Conservation (phyloP, 2,888 invertebrate species). For the Lordiphosa fenestrarum region DNA sequence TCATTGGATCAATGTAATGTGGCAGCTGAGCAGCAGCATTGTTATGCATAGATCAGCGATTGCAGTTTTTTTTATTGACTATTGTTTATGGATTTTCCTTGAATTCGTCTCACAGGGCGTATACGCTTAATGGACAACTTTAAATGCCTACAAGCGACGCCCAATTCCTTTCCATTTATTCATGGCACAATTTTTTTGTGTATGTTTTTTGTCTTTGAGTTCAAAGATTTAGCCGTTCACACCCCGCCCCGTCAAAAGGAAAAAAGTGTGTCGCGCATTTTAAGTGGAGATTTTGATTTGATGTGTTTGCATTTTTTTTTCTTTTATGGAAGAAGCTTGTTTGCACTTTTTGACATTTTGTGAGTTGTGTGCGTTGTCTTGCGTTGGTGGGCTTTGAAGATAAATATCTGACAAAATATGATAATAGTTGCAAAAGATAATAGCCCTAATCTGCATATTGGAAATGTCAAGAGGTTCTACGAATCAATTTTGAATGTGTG, state of each 20-base stretch:
- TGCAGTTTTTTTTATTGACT: conserved; percentile 45
- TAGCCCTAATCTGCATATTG: background rate
- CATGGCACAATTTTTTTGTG: conserved; percentile 25
- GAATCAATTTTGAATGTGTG: background rate
- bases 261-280: conserved; percentile 62
- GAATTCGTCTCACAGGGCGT: conserved; percentile 40
- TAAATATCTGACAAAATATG: conserved; percentile 51
- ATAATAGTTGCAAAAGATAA: conserved; percentile 28
- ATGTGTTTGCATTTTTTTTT: conserved; percentile 20
- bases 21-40: conserved; percentile 11
- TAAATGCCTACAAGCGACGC: conserved; percentile 39
- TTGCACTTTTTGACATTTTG: conserved; percentile 58
- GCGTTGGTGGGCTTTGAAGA: conserved; percentile 9
- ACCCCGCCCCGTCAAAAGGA: conserved; percentile 27
- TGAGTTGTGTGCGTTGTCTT: conserved; percentile 20
- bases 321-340: conserved; percentile 20
- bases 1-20: no score
- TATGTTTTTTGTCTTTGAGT: conserved; percentile 23
- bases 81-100: conserved; percentile 31
- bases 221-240: conserved; percentile 58
- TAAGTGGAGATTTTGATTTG: conserved; percentile 43
- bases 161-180: conserved; percentile 45
- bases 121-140: conserved; percentile 38
- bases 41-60: conserved; percentile 30
- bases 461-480: conserved; percentile 33